Evolutionary conservation across 2,113 vertebrate species (phyloP).

Genomic region (Solenodon paradoxus): DNA sequence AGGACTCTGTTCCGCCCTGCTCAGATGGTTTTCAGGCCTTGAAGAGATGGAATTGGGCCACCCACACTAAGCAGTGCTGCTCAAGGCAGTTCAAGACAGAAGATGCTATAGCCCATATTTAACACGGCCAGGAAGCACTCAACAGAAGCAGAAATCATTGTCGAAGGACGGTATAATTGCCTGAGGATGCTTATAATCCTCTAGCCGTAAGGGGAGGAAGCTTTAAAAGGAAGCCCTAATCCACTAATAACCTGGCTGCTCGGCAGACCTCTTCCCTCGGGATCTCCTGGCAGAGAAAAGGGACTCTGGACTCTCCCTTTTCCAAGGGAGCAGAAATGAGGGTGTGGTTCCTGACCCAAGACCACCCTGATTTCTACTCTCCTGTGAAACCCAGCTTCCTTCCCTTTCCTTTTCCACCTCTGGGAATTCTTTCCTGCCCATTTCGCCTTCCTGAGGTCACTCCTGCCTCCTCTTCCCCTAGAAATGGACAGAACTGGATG

Average conservation of each 20-base stretch:
- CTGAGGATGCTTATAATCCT: conserved; percentile 45
- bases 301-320: conserved; percentile 29
- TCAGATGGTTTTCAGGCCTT: background rate
- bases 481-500: background rate
- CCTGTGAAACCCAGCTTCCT: background rate
- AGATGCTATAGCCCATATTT: background rate
- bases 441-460: background rate
- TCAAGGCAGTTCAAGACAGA: background rate
- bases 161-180: conserved; percentile 9
- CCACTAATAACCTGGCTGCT: conserved; percentile 45
- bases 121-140: background rate
- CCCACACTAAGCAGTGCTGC: background rate
- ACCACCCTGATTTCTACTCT: background rate
- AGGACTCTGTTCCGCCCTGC: background rate
- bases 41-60: background rate
- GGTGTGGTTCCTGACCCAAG: conserved; percentile 1
- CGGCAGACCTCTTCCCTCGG: background rate
- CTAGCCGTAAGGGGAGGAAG: background rate
- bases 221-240: conserved; percentile 48
- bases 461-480: background rate
- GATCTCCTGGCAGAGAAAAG: conserved; percentile 6
- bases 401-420: background rate
- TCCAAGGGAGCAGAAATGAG: background rate
- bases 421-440: background rate
- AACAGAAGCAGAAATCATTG: conserved; percentile 35